Evolutionary conservation across 2,888 invertebrate genomes (phyloP).

Genomic region (Hirtodrosophila duncani): DNA sequence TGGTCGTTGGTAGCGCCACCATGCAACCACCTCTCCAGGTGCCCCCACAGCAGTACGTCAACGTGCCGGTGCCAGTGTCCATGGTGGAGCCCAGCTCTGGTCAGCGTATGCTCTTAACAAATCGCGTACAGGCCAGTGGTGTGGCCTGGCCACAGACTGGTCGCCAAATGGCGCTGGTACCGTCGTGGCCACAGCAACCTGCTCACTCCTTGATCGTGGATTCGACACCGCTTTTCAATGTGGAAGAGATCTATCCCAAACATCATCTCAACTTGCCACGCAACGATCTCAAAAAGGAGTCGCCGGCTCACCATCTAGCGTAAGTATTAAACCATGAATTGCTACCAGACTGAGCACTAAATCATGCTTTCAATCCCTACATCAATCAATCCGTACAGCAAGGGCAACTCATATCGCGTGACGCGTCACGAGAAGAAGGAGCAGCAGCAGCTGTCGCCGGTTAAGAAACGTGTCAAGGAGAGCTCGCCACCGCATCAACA

Average conservation of each 20-base stretch:
- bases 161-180: slow-evolving; percentile 89
- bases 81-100: slow-evolving; percentile 92
- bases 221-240: slow-evolving; percentile 85
- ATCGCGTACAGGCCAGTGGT: slow-evolving; percentile 78
- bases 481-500: slow-evolving; percentile 89
- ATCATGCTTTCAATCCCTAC: no score
- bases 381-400: slow-evolving; percentile 46
- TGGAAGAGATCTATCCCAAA: slow-evolving; percentile 80
- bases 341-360: no score
- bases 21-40: slow-evolving; percentile 79
- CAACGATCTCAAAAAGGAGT: slow-evolving; percentile 81
- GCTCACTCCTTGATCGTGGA: slow-evolving; percentile 87
- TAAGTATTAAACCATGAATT: no score
- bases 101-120: slow-evolving; percentile 87
- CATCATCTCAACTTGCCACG: slow-evolving; percentile 82
- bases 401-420: slow-evolving; percentile 78
- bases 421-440: slow-evolving; percentile 86
- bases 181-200: slow-evolving; percentile 90
- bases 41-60: slow-evolving; percentile 92
- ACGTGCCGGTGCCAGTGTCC: slow-evolving; percentile 86
- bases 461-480: slow-evolving; percentile 97
- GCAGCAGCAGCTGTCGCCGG: slow-evolving; percentile 94
- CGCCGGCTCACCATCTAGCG: slow-evolving; percentile 80
- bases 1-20: slow-evolving; percentile 80
- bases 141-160: slow-evolving; percentile 79